Percentiles rank a stretch among this genome's conserved stretches.
These are phyloP conservation scores for Hypanus sabinus DNA, from an alignment of 2,113 vertebrate genomes.

Conservation along the genomic window DNA sequence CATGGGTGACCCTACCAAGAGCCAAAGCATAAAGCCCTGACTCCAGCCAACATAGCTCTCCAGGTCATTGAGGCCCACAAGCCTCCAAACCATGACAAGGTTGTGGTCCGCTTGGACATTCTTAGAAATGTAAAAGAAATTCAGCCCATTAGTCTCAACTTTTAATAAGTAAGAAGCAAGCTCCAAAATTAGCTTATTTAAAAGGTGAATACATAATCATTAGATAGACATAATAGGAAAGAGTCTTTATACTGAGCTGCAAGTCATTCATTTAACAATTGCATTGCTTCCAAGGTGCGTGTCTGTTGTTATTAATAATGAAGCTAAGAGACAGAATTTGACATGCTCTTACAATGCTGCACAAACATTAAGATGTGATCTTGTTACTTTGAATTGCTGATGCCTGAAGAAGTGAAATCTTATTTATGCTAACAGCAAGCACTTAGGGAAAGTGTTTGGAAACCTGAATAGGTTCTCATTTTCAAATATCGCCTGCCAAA, in stretches of 20 bases:
- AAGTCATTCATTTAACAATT: conserved; percentile 10
- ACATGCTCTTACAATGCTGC: background rate
- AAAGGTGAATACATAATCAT: background rate
- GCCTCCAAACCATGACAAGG: too few relatives aligned
- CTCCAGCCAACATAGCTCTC: too few relatives aligned
- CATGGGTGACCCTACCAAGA: too few relatives aligned
- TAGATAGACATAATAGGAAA: background rate
- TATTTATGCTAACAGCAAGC: background rate
- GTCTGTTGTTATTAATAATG: background rate
- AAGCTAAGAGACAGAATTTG: background rate
- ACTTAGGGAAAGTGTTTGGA: background rate
- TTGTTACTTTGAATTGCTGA: background rate
- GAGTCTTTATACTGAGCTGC: background rate
- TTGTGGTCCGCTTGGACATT: too few relatives aligned
- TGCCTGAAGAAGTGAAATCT: background rate
- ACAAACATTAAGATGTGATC: background rate
- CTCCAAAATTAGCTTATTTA: background rate
- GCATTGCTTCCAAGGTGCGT: background rate
- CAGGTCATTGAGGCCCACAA: too few relatives aligned
- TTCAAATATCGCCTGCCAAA: background rate
- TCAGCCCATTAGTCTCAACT: background rate
- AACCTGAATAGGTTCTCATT: background rate
- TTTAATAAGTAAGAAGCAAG: background rate
- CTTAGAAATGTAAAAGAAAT: background rate
- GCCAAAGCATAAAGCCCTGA: too few relatives aligned